Evolutionary conservation across 2,888 invertebrate species (phyloP), one percentile per base, ranked within the genome.

Genomic region (Philonicus albiceps): DNA sequence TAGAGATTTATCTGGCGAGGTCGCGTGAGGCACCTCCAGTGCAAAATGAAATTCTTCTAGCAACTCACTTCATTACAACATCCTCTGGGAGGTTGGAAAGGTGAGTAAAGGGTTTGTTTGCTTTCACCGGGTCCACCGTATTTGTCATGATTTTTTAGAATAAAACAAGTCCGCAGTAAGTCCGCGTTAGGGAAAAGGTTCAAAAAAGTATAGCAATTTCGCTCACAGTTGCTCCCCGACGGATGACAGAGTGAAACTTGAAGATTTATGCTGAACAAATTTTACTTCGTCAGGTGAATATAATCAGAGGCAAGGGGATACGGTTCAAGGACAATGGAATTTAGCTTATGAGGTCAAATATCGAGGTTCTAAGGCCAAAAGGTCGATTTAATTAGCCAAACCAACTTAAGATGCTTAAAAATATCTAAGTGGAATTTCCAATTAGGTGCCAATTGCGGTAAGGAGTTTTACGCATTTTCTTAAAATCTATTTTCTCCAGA

Each of bases 121-220:
- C 43, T 16, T 40, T 78, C 43, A 13, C 27, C 64, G 22, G 1
- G 34, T 7, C 40, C 40, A 11, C 13, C n/a, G 40, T 37, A 78
- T 78, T 78, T 53, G 43, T 78, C 78, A 78, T 78, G 49, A 78
- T 78, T 78, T 43, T 43, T 78, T 16, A 3, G 78, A 78, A 49
- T 78, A 49, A 31, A 34, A 34, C 7, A 74, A 31, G 22, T 7
- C 34, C 31, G 22, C 11, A 76, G 40, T 40, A 76, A 76, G 34
- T 30, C 27, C n/a, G 49, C 30, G 49, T 78, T 78, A 43, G 27
- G 49, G 49, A 19, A 76, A 76, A 40, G 13, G 40, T 22, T 40
- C n/a, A n/a, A 76, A 76, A 76, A 31, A 19, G 5, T 72, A 72
- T 22, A 72, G 19, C 7, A 27, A 64, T 27, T 27, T 64, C 64